Evolutionary conservation across 2,797 vertebrate species (phyloP), one percentile per base, ranked within the genome.

Genomic region (Microctenopoma lineatum): DNA sequence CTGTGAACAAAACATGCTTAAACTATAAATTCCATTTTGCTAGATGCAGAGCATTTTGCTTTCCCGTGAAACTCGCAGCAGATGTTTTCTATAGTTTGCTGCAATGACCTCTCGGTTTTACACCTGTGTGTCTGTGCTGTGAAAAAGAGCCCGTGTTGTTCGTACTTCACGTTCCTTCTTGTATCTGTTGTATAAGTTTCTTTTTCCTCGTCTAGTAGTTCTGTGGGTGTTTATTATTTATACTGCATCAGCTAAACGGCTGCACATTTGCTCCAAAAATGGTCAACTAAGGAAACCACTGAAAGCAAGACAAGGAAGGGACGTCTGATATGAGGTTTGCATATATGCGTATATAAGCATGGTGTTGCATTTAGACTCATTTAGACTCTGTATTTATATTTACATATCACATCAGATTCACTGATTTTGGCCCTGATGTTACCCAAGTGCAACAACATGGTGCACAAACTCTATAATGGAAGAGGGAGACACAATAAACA

Each of bases 151-250:
- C 5, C 2, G 3, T 50, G 34, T 62, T 10, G 26, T 41, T 25
- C 14, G 42, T 70, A 26, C 32, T 32, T 55, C 6, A 13, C 16
- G 14, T 47, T 47, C 48, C 5, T 18, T 26, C 18, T 11, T 42
- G 16, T 6, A 5, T 7, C 21, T 38, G 7, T 13, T 14, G 9
- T 29, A 61, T 34, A 7, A 18, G 42, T 26, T 48, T 64, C 38
- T 44, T 55, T 51, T 45, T 45, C 51, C 26, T 55, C 13, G 10
- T 21, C 36, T 69, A 66, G 54, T 15, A 58, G 45, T 47, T 41
- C 67, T 34, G 14, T 36, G 16, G 39, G 12, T 46, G 21, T 53
- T 69, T 26, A 75, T 45, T 57, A 61, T 61, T 60, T 66, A 10
- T 36, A 21, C 3, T 42, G 47, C 48, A 64, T 5, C 59, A 29